A percentile compares a stretch with the other conserved stretches of the same genome.
phyloP scores from a whole-genome alignment of 2,797 vertebrate genomes.

The Anabas testudineus region DNA sequence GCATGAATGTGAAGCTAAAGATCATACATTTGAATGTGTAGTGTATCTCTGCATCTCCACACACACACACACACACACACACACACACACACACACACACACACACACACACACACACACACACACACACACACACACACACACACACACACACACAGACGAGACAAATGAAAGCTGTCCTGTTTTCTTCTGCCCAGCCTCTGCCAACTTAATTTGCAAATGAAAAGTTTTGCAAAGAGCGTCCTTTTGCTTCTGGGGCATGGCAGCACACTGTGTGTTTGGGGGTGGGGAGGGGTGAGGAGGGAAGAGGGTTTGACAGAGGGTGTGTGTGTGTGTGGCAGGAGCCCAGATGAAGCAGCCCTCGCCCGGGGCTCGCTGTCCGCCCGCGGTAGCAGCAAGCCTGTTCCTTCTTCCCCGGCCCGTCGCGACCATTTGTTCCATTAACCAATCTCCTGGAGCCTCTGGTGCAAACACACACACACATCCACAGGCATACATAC shows the following conservation, averaged over 20 bases:
- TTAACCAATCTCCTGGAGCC: constrained; percentile 98
- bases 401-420: constrained; percentile 92
- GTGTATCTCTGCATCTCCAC: background rate
- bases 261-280: constrained; percentile 75
- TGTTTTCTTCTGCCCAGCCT: constrained; percentile 68
- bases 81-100: constrained; percentile 18
- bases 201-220: constrained; percentile 88
- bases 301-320: constrained; percentile 52
- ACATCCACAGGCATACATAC: constrained; percentile 71
- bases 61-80: constrained; percentile 39
- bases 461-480: constrained; percentile 69
- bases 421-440: constrained; percentile 94
- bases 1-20: constrained; percentile 8
- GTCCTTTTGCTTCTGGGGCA: constrained; percentile 81
- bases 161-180: constrained; percentile 68
- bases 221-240: constrained; percentile 84
- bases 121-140: constrained; percentile 18
- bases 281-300: constrained; percentile 33
- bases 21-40: background rate
- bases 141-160: constrained; percentile 38
- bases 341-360: constrained; percentile 90
- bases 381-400: constrained; percentile 95
- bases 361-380: constrained; percentile 90
- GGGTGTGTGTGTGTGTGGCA: constrained; percentile 74
- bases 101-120: constrained; percentile 18